Evolutionary conservation across 2,888 invertebrate species (phyloP).

Genomic region (Mactromeris polynyma): DNA sequence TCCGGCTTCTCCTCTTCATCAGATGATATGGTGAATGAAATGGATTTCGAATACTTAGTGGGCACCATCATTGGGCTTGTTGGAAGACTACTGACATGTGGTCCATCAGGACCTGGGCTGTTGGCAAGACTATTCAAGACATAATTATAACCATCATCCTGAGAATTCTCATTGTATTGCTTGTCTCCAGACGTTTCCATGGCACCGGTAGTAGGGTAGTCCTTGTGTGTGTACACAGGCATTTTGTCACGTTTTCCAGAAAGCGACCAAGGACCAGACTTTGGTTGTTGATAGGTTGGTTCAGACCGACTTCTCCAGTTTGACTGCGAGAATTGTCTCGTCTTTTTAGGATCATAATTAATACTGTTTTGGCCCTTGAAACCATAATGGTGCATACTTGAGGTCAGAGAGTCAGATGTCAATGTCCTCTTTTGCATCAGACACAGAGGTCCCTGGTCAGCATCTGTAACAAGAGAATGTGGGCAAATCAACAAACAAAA

Average conservation of each 20-base stretch:
- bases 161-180: conserved; percentile 16
- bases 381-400: conserved; percentile 10
- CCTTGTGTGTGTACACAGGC: neutral
- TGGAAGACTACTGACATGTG: conserved; percentile 47
- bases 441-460: conserved; percentile 28
- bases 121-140: conserved; percentile 51
- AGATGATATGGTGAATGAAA: conserved; percentile 39
- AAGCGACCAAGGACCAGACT: neutral
- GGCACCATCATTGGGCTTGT: conserved; percentile 56
- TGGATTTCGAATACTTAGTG: conserved; percentile 58
- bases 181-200: conserved; percentile 19
- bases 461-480: conserved; percentile 59
- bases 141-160: conserved; percentile 53
- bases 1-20: conserved; percentile 62
- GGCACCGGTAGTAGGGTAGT: neutral
- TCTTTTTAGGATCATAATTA: conserved; percentile 6
- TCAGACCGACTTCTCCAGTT: conserved; percentile 53
- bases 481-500: conserved; percentile 27
- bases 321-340: conserved; percentile 20
- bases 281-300: conserved; percentile 26
- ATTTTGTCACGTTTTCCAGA: neutral
- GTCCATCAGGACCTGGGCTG: neutral
- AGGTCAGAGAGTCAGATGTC: neutral
- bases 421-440: conserved; percentile 51
- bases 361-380: neutral